Evolutionary conservation across 2,113 vertebrate species (phyloP).

Genomic region (Hystrix cristata): DNA sequence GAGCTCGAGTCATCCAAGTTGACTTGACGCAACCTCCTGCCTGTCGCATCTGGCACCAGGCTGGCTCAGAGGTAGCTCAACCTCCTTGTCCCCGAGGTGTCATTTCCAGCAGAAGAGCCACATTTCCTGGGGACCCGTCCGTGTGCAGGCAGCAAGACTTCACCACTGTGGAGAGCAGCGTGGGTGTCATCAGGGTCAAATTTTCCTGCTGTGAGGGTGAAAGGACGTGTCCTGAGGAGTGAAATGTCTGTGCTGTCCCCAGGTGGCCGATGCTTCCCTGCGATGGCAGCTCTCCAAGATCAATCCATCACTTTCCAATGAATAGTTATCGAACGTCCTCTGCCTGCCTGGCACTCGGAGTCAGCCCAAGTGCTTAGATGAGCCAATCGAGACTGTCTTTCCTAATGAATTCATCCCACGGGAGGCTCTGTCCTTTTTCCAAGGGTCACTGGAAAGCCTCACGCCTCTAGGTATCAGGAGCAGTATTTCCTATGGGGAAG

Average conservation of each 20-base stretch:
- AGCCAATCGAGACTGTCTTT: neutral
- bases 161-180: accelerated
- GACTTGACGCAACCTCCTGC: neutral
- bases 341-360: conserved; percentile 5
- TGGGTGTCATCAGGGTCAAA: neutral
- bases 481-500: neutral
- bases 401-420: neutral
- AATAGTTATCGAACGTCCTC: conserved; percentile 28
- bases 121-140: neutral
- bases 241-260: neutral
- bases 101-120: neutral
- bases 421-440: conserved; percentile 56
- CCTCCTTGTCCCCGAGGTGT: accelerated
- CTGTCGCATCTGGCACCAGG: neutral
- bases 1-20: neutral
- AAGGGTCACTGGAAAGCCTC: conserved; percentile 45
- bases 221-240: accelerated
- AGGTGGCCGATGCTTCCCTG: neutral
- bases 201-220: too few relatives aligned
- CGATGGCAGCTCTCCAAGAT: conserved; percentile 10
- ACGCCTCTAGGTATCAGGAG: neutral
- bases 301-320: conserved; percentile 65
- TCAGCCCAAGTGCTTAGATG: conserved; percentile 11
- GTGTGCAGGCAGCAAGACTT: accelerated
- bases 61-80: neutral